phyloP scores from a whole-genome alignment of 2,797 vertebrate genomes.

The Falco berigora region DNA sequence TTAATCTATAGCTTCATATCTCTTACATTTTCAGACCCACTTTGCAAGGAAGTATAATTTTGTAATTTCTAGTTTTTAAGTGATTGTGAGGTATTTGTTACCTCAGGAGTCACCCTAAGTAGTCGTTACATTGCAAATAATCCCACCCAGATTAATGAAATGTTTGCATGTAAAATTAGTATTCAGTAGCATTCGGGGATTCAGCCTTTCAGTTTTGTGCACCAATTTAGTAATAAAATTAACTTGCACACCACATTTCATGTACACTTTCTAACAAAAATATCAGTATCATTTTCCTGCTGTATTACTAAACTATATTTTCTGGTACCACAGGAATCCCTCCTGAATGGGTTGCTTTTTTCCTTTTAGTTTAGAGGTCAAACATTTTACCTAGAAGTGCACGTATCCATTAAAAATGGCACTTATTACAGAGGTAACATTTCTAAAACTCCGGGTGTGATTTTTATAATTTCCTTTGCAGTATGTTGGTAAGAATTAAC shows the following conservation, averaged over 20 bases:
- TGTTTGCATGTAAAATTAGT: neutral
- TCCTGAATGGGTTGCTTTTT: neutral
- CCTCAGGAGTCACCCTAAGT: neutral
- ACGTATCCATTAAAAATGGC: neutral
- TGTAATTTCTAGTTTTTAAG: neutral
- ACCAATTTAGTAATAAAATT: slow-evolving; percentile 22
- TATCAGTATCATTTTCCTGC: neutral
- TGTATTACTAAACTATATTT: neutral
- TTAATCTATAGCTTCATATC: neutral
- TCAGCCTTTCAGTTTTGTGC: neutral
- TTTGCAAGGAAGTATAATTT: neutral
- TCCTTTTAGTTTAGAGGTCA: neutral
- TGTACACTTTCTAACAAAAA: neutral
- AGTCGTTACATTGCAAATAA: neutral
- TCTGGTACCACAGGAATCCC: neutral
- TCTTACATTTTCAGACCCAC: neutral
- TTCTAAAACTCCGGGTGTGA: neutral
- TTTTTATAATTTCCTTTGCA: neutral
- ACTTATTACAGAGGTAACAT: neutral
- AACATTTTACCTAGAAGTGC: neutral
- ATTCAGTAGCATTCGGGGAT: neutral
- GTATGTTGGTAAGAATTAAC: neutral
- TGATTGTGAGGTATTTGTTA: neutral
- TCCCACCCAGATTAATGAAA: neutral
- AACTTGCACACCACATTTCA: neutral